A percentile compares a stretch with the other conserved stretches of the same genome.
Conservation (phyloP, 2,888 invertebrate genomes). For the Nomada fucata region DNA sequence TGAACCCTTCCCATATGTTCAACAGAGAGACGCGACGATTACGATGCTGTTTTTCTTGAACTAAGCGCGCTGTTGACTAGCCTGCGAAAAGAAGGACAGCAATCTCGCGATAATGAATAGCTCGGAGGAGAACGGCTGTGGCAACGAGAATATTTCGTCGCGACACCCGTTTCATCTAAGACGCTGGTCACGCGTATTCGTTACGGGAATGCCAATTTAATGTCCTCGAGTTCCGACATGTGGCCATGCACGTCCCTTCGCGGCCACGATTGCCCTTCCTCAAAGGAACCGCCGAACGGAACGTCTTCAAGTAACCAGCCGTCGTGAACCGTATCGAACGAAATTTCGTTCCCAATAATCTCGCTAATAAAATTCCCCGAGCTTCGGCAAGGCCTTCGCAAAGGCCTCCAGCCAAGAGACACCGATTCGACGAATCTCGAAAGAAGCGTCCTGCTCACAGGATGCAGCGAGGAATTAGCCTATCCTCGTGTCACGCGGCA, state of each 20-base stretch:
- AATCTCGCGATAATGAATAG: conserved; percentile 1
- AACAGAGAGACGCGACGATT: too few species aligned
- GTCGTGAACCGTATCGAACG: neutral
- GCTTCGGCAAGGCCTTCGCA: neutral
- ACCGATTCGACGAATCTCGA: neutral
- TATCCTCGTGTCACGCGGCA: conserved; percentile 2
- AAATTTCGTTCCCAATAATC: too few species aligned
- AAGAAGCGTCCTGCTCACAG: too few species aligned
- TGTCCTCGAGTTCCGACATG: conserved; percentile 44
- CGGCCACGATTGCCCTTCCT: neutral
- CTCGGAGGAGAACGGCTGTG: neutral
- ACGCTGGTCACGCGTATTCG: conserved; percentile 38
- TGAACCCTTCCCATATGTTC: too few species aligned
- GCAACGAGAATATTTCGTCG: conserved; percentile 13
- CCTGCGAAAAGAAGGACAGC: neutral
- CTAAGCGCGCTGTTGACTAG: neutral
- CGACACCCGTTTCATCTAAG: conserved; percentile 19
- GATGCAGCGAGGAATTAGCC: neutral
- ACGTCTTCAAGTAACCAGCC: neutral
- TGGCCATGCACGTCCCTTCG: neutral
- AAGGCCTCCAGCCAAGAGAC: too few species aligned
- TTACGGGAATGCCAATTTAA: conserved; percentile 59
- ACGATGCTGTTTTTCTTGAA: too few species aligned
- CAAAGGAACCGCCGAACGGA: neutral
- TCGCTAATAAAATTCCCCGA: neutral